Base-by-base conservation (phyloP, 2,797 vertebrate species). In the Austrolebias charrua region DNA sequence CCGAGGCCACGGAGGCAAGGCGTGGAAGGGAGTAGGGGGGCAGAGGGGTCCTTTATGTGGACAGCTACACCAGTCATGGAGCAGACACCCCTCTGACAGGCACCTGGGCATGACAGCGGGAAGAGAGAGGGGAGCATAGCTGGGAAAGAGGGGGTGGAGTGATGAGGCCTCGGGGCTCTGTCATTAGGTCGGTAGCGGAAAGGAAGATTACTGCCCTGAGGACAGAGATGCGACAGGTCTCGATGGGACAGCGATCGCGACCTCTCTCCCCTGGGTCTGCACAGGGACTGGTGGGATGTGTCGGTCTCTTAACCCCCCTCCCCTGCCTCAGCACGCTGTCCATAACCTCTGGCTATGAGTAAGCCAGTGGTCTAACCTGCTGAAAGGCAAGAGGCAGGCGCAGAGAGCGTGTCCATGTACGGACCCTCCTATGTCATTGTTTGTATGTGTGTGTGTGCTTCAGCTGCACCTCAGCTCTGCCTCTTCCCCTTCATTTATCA, bases 401-500 rank as follows among this genome's bases (percentile, higher is more conserved):
- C 55, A 63, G 57, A 60, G 71, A 76, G 57, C 69, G 57, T 53
- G 53, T 85, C 75, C 78, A 70, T 54, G 73, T 63, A 29, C 15
- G 5, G 71, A 65, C 67, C 85, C 79, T 79, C 76, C 71, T 55
- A 58, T 72, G 71, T 79, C 71, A 84, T 90, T 90, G 86, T 90
- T 71, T 80, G 50, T 61, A 65, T 62, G 52, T 79, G 73, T 77
- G 71, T 70, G 71, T 78, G 80, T 38, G 70, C 68, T 86, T 90
- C 87, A 88, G 84, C 86, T 89, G 86, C 88, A 87, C 64, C 77
- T 81, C 85, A 79, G 84, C 76, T 83, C 82, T 78, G 79, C 86
- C 72, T 71, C 81, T 78, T 89, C 70, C 69, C 81, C 86, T 86
- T 86, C 90, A 95, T 97, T 94, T 93, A 93, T 96, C 94, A 95